Evolutionary conservation across 2,797 vertebrate species (phyloP).

Genomic region (Mormyrops boulengeri): DNA sequence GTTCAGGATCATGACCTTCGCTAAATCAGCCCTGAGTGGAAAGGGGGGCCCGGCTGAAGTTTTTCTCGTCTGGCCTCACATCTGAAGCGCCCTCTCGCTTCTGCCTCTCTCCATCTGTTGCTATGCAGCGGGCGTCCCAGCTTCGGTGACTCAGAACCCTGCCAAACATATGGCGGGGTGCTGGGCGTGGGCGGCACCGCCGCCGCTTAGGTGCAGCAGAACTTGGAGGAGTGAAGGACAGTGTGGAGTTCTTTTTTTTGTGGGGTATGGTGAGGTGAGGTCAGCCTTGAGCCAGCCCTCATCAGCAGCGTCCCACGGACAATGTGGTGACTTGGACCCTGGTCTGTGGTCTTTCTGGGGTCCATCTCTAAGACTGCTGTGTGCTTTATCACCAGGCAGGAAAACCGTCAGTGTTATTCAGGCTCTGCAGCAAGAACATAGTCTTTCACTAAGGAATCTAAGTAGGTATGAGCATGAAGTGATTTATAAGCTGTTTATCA

Average conservation of each 20-base stretch:
- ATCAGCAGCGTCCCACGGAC: conserved; percentile 4
- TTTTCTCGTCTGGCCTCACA: conserved; percentile 27
- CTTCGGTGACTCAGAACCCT: conserved; percentile 47
- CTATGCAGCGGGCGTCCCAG: conserved; percentile 31
- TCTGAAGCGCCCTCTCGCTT: conserved; percentile 35
- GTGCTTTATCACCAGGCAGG: not conserved
- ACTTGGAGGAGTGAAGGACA: not conserved
- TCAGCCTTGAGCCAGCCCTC: conserved; percentile 14
- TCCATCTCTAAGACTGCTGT: not conserved
- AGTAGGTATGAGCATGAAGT: not conserved
- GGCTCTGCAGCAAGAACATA: not conserved
- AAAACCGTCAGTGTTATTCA: not conserved
- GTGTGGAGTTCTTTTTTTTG: not conserved
- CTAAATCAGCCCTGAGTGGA: not conserved
- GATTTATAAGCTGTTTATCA: not conserved
- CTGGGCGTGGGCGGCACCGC: conserved; percentile 33
- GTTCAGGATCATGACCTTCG: not conserved
- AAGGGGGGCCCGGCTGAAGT: conserved; percentile 2
- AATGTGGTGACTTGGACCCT: conserved; percentile 45
- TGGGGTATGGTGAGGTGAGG: not conserved
- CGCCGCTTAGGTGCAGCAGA: not conserved
- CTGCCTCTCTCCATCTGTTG: conserved; percentile 38
- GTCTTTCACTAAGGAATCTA: not conserved
- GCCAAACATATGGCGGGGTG: conserved; percentile 41
- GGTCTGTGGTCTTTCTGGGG: not conserved